These are phyloP conservation scores for Lutjanus erythropterus DNA, from an alignment of 2,113 vertebrate species.

Conservation along the genomic window DNA sequence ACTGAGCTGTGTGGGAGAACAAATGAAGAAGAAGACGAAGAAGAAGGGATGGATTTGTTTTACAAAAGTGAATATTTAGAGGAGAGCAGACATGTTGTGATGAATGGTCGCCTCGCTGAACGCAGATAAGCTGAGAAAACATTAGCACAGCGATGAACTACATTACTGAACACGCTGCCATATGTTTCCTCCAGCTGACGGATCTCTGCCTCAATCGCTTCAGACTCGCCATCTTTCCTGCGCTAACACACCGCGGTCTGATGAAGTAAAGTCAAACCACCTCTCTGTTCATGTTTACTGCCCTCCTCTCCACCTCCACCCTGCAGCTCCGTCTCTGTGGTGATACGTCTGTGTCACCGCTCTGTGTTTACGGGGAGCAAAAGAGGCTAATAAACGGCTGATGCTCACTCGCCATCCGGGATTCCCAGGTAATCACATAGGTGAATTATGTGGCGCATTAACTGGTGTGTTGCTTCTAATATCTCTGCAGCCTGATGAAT, in stretches of 20 bases:
- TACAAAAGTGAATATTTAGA: constrained; percentile 20
- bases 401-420: constrained; percentile 9
- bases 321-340: not conserved
- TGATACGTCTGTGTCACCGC: not conserved
- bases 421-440: constrained; percentile 49
- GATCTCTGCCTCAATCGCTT: constrained; percentile 9
- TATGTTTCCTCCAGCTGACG: constrained; percentile 23
- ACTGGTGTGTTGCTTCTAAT: constrained; percentile 11
- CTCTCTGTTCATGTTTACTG: not conserved
- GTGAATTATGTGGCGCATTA: constrained; percentile 30
- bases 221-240: constrained; percentile 2
- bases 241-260: constrained; percentile 1
- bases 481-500: constrained; percentile 38
- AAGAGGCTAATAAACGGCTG: constrained; percentile 35
- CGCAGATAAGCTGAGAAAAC: constrained; percentile 33
- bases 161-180: not conserved
- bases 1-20: not conserved
- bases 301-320: not conserved
- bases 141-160: constrained; percentile 6
- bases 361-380: not conserved
- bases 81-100: not conserved
- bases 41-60: constrained; percentile 8
- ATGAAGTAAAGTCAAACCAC: constrained; percentile 27
- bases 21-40: not conserved
- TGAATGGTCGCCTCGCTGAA: not conserved